A percentile compares a stretch with the other conserved stretches of the same genome.
Evolutionary conservation across 2,113 vertebrate genomes (phyloP).

Genomic region (Orientallactaga bullata): DNA sequence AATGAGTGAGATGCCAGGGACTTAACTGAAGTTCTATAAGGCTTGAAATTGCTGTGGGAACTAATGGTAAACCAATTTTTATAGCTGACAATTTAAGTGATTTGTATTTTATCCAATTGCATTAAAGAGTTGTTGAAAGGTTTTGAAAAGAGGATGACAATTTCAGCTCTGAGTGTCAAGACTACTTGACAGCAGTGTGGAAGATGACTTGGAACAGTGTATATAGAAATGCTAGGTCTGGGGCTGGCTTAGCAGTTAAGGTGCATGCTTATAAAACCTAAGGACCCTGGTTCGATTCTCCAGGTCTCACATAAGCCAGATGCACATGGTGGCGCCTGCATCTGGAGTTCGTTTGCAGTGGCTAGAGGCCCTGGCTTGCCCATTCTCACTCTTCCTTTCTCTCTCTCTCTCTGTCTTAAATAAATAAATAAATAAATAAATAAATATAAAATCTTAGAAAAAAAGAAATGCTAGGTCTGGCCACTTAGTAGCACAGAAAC

Average conservation of each 20-base stretch:
- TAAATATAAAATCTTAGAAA: too few species aligned
- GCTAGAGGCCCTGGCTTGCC: too few species aligned
- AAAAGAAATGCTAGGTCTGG: not conserved
- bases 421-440: too few species aligned
- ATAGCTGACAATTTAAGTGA: not conserved
- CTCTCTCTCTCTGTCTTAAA: too few species aligned
- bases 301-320: too few species aligned
- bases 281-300: too few species aligned
- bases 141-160: not conserved
- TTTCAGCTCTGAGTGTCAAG: not conserved
- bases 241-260: too few species aligned
- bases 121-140: not conserved
- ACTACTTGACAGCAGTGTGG: not conserved
- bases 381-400: too few species aligned
- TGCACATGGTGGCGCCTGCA: too few species aligned
- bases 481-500: not conserved
- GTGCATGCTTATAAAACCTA: too few species aligned
- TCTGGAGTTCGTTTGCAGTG: too few species aligned
- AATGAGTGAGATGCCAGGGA: not conserved
- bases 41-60: not conserved
- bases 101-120: not conserved
- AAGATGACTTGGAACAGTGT: not conserved
- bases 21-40: not conserved
- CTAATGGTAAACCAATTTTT: not conserved
- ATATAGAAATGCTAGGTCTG: not conserved